phyloP scores from a whole-genome alignment of 2,888 invertebrate species.

The Tinea trinotella region DNA sequence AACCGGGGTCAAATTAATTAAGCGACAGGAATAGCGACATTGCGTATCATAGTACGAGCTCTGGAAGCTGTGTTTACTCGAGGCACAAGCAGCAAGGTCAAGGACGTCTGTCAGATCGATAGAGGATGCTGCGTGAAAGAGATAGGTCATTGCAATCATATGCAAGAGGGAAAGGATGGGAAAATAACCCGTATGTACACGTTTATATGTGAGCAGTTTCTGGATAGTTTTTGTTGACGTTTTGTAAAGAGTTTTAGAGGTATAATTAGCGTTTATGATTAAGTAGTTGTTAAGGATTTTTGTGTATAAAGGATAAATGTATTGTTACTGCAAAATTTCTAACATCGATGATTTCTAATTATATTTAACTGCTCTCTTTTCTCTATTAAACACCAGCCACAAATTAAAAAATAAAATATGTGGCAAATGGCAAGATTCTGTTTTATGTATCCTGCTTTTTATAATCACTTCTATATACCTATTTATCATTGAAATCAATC shows the following conservation, averaged over 20 bases:
- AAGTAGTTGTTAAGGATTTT: too few relatives aligned
- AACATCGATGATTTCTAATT: too few relatives aligned
- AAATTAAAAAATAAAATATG: too few relatives aligned
- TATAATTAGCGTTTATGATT: too few relatives aligned
- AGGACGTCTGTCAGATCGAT: conserved; percentile 53
- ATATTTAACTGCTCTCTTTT: too few relatives aligned
- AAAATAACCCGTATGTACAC: background rate
- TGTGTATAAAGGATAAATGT: too few relatives aligned
- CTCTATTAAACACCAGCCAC: too few relatives aligned
- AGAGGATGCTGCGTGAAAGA: conserved; percentile 54
- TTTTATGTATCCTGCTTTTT: too few relatives aligned
- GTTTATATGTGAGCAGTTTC: background rate
- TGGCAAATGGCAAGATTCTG: too few relatives aligned
- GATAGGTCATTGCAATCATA: conserved; percentile 26
- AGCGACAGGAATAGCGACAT: conserved; percentile 7
- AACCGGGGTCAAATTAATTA: background rate
- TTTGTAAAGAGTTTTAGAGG: background rate
- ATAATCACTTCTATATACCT: too few relatives aligned
- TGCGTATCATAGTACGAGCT: conserved; percentile 34
- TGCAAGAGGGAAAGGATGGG: conserved; percentile 25
- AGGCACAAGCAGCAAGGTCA: conserved; percentile 40
- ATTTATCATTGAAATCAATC: too few relatives aligned
- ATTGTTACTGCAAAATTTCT: too few relatives aligned
- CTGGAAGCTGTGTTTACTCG: conserved; percentile 36
- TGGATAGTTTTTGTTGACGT: conserved; percentile 9